Evolutionary conservation across 2,888 invertebrate genomes (phyloP).

Genomic region (Euzetes globulus): DNA sequence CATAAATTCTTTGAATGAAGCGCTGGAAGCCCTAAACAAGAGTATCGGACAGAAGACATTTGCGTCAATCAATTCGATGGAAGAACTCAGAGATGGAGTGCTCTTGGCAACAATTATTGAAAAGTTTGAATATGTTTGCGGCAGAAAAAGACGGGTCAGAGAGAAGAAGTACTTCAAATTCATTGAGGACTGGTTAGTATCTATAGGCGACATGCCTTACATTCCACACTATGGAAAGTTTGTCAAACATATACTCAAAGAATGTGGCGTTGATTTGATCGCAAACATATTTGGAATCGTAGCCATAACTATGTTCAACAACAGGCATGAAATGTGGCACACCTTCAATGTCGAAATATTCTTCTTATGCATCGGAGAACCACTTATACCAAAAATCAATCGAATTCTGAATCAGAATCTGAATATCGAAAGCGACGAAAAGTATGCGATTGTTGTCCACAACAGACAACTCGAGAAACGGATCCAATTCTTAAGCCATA

Average conservation of each 20-base stretch:
- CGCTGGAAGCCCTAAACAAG: constrained; percentile 1
- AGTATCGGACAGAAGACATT: neutral
- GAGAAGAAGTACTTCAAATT: constrained; percentile 5
- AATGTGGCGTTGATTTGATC: neutral
- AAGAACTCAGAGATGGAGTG: neutral
- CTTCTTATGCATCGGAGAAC: constrained; percentile 4
- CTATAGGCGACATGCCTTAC: constrained; percentile 9
- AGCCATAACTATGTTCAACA: constrained; percentile 23
- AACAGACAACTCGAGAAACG: constrained; percentile 5
- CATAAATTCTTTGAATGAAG: constrained; percentile 19
- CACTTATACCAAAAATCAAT: constrained; percentile 5
- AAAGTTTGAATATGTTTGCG: neutral
- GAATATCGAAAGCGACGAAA: constrained; percentile 27
- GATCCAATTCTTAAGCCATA: neutral
- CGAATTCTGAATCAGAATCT: constrained; percentile 8
- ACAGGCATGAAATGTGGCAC: constrained; percentile 7
- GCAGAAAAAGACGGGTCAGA: constrained; percentile 8
- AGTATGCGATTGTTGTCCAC: constrained; percentile 10
- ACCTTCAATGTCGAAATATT: constrained; percentile 24
- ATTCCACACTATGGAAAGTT: constrained; percentile 17
- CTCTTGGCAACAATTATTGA: constrained; percentile 4
- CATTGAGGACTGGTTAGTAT: constrained; percentile 23
- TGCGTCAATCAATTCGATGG: neutral
- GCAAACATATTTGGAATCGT: constrained; percentile 6
- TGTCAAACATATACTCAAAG: constrained; percentile 2